Percentiles rank a stretch among this genome's conserved stretches.
phyloP scores from a whole-genome alignment of 2,888 invertebrate genomes.

The Acanthosepion lycidas region DNA sequence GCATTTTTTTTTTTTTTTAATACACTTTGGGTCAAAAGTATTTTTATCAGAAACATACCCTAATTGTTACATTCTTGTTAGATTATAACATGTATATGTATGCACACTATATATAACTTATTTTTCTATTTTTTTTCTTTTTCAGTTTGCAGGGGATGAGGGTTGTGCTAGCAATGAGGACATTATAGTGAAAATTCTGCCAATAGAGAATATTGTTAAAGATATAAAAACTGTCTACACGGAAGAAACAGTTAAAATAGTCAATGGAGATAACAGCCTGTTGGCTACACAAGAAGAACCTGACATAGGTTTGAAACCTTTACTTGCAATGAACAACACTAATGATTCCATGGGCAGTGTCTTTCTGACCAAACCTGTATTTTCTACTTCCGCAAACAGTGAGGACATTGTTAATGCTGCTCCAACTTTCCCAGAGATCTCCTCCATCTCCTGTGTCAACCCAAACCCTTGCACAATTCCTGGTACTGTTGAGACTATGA shows the following conservation, averaged over 20 bases:
- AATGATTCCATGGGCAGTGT: background rate
- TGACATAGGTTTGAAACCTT: background rate
- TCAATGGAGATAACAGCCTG: constrained; percentile 36
- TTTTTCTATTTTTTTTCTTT: background rate
- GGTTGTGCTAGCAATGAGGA: constrained; percentile 39
- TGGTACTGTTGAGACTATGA: background rate
- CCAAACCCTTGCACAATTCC: background rate
- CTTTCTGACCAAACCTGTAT: background rate
- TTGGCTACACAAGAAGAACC: background rate
- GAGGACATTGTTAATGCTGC: background rate
- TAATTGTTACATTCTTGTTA: no score
- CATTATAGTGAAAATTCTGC: background rate
- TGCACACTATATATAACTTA: background rate
- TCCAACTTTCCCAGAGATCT: background rate
- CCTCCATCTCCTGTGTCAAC: background rate
- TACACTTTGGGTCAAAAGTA: no score
- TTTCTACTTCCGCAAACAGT: background rate
- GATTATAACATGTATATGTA: no score
- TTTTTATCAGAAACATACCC: no score
- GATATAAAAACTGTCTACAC: constrained; percentile 41
- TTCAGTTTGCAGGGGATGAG: constrained; percentile 34
- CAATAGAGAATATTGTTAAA: constrained; percentile 34
- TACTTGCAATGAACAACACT: background rate
- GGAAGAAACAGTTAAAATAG: background rate
- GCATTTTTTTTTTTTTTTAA: no score